phyloP scores from a whole-genome alignment of 1,140 invertebrate species.

The Calephelis virginiensis region DNA sequence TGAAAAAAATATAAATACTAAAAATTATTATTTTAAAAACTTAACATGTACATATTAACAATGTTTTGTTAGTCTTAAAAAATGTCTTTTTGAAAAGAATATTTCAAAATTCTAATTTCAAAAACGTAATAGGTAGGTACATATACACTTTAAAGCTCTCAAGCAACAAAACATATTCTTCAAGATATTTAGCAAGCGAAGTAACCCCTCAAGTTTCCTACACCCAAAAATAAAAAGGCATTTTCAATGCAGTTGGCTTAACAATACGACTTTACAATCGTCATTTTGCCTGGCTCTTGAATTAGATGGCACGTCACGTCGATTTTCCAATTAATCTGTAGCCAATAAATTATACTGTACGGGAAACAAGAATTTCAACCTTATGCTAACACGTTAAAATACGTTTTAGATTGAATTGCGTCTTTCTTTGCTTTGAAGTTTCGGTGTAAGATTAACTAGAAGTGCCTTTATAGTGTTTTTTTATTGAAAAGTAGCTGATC shows the following conservation, averaged over 20 bases:
- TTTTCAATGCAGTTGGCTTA: slow-evolving; percentile 19
- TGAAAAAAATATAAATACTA: too few relatives aligned
- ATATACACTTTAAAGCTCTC: too few relatives aligned
- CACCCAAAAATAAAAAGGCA: not conserved
- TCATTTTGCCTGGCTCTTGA: slow-evolving; percentile 19
- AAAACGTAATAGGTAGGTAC: too few relatives aligned
- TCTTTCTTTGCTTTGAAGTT: slow-evolving; percentile 8
- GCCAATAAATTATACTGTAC: slow-evolving; percentile 27
- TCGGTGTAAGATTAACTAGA: not conserved
- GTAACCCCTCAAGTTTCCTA: slow-evolving; percentile 7
- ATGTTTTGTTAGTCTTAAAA: too few relatives aligned
- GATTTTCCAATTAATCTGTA: slow-evolving; percentile 40
- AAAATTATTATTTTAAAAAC: too few relatives aligned
- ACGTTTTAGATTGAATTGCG: not conserved
- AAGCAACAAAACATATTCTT: too few relatives aligned
- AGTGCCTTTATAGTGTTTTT: not conserved
- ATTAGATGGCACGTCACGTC: slow-evolving; percentile 33
- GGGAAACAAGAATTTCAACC: not conserved
- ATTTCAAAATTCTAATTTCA: too few relatives aligned
- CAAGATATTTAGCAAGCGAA: not conserved
- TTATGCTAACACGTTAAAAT: not conserved
- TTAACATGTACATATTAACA: too few relatives aligned
- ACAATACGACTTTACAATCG: slow-evolving; percentile 24
- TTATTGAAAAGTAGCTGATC: not conserved
- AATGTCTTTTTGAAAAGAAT: too few relatives aligned